A percentile compares a stretch with the other conserved stretches of the same genome.
These are phyloP conservation scores for Hucho hucho DNA, from an alignment of 2,113 vertebrate species.

Conservation along the genomic window DNA sequence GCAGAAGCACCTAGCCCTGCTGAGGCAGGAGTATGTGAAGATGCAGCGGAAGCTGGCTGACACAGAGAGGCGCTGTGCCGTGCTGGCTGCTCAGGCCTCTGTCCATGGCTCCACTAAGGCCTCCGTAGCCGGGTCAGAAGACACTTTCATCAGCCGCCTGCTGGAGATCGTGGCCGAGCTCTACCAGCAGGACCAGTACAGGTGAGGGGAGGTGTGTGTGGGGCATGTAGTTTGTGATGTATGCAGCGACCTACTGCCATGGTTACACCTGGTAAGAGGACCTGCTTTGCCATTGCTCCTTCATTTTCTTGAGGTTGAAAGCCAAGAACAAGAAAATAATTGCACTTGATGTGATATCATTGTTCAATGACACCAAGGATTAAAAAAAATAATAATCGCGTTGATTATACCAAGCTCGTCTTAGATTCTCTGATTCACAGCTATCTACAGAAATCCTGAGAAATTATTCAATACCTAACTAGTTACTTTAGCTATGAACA, in stretches of 20 bases:
- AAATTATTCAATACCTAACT: background rate
- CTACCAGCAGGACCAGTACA: conserved; percentile 94
- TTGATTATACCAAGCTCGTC: background rate
- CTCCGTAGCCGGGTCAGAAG: conserved; percentile 77
- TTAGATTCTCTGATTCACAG: background rate
- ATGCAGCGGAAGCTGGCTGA: conserved; percentile 95
- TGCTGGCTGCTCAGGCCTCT: conserved; percentile 83
- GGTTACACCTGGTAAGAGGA: background rate
- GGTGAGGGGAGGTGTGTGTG: conserved; percentile 68
- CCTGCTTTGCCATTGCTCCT: background rate
- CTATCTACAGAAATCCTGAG: background rate
- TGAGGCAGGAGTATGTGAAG: conserved; percentile 98
- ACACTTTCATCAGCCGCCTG: conserved; percentile 92
- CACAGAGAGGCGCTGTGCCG: conserved; percentile 86
- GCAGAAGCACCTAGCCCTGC: conserved; percentile 96
- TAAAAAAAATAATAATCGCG: background rate
- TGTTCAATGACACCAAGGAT: background rate
- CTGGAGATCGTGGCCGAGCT: conserved; percentile 89
- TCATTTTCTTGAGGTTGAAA: background rate
- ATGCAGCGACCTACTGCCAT: background rate
- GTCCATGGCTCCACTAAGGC: conserved; percentile 71
- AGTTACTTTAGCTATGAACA: too few species aligned
- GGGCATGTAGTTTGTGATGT: background rate
- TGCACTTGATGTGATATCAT: background rate
- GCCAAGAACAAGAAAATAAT: background rate